Conservation (phyloP, 2,113 vertebrate species). For the Cromileptes altivelis region DNA sequence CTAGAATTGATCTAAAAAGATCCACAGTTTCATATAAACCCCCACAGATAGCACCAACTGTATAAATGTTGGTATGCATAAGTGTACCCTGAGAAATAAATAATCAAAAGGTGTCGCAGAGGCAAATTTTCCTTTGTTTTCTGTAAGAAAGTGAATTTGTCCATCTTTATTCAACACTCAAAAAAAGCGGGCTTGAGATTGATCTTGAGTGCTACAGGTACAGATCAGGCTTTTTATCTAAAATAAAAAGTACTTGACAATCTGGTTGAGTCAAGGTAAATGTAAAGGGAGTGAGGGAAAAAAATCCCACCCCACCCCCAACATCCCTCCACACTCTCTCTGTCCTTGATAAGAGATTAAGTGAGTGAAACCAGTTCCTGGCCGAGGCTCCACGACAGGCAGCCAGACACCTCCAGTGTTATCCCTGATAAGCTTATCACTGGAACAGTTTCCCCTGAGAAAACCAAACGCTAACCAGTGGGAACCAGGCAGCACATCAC, state of each 20-base stretch:
- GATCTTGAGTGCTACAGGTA: no score
- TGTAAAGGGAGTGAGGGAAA: background rate
- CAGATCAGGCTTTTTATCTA: background rate
- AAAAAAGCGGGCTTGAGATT: no score
- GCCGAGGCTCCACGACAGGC: slow-evolving; percentile 48
- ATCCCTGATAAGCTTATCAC: slow-evolving; percentile 70
- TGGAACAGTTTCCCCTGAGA: slow-evolving; percentile 50
- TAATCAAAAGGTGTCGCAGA: no score
- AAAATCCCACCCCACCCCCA: slow-evolving; percentile 8
- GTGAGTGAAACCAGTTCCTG: slow-evolving; percentile 73
- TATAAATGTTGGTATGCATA: no score
- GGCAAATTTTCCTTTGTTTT: no score
- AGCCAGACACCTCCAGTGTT: slow-evolving; percentile 69
- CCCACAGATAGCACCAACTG: no score
- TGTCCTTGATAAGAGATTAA: slow-evolving; percentile 59
- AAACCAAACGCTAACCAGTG: slow-evolving; percentile 30
- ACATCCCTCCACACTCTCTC: background rate
- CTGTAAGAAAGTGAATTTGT: no score
- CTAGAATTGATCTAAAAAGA: no score
- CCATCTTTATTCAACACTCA: no score
- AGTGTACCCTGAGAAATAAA: no score
- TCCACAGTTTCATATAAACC: no score
- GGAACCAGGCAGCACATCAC: slow-evolving; percentile 9
- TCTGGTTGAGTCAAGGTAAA: background rate
- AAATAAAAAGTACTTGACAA: slow-evolving; percentile 14